Percentiles rank a stretch among this genome's conserved stretches.
Conservation (phyloP, 2,797 vertebrate species). For the Cercopithecus mitis region DNA sequence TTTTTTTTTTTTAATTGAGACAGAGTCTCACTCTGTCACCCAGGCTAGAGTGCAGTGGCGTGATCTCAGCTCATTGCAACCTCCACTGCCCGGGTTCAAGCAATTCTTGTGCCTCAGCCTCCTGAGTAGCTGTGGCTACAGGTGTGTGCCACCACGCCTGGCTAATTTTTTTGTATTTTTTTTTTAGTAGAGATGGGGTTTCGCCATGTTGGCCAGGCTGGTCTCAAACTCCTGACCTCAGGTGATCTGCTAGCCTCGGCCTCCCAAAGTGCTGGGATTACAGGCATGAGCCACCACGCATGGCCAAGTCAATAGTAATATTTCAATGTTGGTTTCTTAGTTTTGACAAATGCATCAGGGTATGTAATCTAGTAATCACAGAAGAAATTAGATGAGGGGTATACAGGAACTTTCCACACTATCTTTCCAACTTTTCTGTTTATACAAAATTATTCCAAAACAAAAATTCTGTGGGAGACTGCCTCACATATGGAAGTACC, state of each 20-base stretch:
- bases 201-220: neutral
- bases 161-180: neutral
- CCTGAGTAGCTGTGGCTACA: neutral
- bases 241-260: neutral
- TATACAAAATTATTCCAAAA: constrained; percentile 19
- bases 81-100: neutral
- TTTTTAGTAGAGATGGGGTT: neutral
- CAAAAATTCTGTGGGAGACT: constrained; percentile 19
- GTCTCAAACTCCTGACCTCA: neutral
- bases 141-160: neutral
- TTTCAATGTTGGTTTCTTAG: neutral
- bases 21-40: neutral
- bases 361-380: neutral
- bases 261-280: neutral
- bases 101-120: neutral
- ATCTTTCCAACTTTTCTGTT: neutral
- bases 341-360: neutral
- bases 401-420: neutral
- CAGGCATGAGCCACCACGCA: neutral
- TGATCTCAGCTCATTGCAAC: neutral
- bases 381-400: neutral
- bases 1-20: neutral
- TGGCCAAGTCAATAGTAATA: neutral
- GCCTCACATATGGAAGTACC: neutral
- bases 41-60: neutral